Base-by-base conservation (phyloP, 2,888 invertebrate genomes). In the Tachina grossa region DNA sequence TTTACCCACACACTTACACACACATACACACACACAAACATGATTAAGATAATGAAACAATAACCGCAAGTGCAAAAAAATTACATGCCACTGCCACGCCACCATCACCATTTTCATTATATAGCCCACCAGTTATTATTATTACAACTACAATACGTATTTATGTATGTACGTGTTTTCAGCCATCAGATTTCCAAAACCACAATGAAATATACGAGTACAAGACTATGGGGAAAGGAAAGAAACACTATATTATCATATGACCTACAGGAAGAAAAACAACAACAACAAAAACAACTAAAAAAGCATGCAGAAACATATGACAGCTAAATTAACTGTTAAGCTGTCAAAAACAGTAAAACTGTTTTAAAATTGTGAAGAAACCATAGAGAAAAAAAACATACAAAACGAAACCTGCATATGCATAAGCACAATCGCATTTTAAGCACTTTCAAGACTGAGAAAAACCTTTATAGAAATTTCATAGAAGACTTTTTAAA, bases 321-420 rank as follows among this genome's bases (percentile, higher is more conserved):
- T 85, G 87, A 85, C 84, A 84, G 77, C 79, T 85, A 85, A 84
- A 85, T 85, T 87, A 87, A 82, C 87, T 82, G 84, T 82, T 84
- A 85, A 87, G 82, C 85, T 85, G 87, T 87, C 84, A 85, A 82
- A 82, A 71, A 76, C 86, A 84, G 47, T 79, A 84, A 84, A 79
- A 75, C 65, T 68, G 22, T 55, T 55, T 76, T 61, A 72, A 63
- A 84, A 76, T 41, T 53, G 43, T 45, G 43, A 22, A 57, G 16
- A 45, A 59, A 39, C 59, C n/a, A 10, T 53, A 68, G 39, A 6
- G n/a, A 49, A 61, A 31, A 51, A 16, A 51, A 16, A 57, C 2
- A 55, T 43, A 3, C 22, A 43, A 31, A 47, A 31, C 31, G 9
- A 68, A 69, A 69, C 49, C 66, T 76, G 41, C 65, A 55, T 31